These are phyloP conservation scores for Saturnia pavonia DNA, from an alignment of 2,888 invertebrate genomes.

Conservation along the genomic window DNA sequence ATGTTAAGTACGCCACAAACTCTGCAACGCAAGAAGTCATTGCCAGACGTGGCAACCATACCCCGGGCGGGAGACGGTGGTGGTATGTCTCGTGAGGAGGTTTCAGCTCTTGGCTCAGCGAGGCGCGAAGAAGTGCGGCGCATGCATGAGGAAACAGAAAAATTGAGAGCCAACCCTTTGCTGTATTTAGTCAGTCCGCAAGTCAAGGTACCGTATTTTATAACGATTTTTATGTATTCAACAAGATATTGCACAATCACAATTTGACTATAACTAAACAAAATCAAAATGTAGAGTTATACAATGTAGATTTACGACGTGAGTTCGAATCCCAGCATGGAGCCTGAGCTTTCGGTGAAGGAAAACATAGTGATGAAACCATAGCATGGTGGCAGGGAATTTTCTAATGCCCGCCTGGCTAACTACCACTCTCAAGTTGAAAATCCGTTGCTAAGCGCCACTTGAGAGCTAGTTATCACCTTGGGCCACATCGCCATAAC, in stretches of 20 bases:
- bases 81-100: constrained; percentile 95
- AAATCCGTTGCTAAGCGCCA: too few species aligned
- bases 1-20: constrained; percentile 89
- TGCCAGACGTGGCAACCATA: constrained; percentile 96
- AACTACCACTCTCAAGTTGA: too few species aligned
- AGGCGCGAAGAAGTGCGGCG: constrained; percentile 96
- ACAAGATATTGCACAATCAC: background rate
- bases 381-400: too few species aligned
- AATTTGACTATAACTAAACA: background rate
- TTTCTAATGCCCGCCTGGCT: too few species aligned
- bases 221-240: too few species aligned
- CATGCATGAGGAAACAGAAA: constrained; percentile 94
- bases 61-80: constrained; percentile 88
- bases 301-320: background rate
- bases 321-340: too few species aligned
- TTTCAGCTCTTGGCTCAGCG: constrained; percentile 95
- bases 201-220: constrained; percentile 88
- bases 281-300: background rate
- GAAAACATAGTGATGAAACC: too few species aligned
- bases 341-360: too few species aligned
- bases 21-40: constrained; percentile 96
- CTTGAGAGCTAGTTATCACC: too few species aligned
- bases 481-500: too few species aligned
- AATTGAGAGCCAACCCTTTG: constrained; percentile 96
- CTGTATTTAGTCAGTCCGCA: constrained; percentile 98